phyloP scores from a whole-genome alignment of 2,113 vertebrate species.

The Prunella fulvescens region DNA sequence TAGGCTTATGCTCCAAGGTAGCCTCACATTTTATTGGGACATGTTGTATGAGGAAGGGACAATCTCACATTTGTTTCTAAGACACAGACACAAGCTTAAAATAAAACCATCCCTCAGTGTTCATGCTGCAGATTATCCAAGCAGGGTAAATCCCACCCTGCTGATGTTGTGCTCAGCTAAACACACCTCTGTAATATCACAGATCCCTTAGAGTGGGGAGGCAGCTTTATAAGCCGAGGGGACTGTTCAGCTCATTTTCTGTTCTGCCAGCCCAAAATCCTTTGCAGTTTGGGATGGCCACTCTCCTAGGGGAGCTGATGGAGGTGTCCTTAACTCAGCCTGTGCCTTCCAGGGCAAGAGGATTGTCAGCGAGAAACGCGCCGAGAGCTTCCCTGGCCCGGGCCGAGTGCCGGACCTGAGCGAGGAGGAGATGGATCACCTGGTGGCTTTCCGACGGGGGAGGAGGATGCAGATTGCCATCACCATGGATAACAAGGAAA shows the following conservation, averaged over 20 bases:
- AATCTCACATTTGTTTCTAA: not conserved
- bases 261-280: not conserved
- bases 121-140: not conserved
- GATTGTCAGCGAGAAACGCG: conserved; percentile 84
- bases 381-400: not conserved
- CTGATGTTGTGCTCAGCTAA: not conserved
- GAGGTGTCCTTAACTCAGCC: not conserved
- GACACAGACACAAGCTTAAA: not conserved
- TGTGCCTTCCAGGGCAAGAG: conserved; percentile 79
- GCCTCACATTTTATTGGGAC: not conserved
- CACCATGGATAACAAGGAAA: conserved; percentile 68
- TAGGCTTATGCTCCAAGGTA: not conserved
- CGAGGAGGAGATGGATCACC: conserved; percentile 61
- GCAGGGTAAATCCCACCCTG: not conserved
- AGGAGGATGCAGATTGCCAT: conserved; percentile 68
- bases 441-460: conserved; percentile 63
- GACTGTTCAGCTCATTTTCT: not conserved
- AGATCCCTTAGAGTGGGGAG: not conserved
- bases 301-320: not conserved
- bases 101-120: not conserved
- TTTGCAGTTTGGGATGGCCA: not conserved
- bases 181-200: not conserved
- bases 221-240: not conserved
- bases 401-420: conserved; percentile 49
- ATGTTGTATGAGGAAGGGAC: not conserved